Evolutionary conservation across 2,888 invertebrate genomes (phyloP).

Genomic region (Cepaea hortensis): DNA sequence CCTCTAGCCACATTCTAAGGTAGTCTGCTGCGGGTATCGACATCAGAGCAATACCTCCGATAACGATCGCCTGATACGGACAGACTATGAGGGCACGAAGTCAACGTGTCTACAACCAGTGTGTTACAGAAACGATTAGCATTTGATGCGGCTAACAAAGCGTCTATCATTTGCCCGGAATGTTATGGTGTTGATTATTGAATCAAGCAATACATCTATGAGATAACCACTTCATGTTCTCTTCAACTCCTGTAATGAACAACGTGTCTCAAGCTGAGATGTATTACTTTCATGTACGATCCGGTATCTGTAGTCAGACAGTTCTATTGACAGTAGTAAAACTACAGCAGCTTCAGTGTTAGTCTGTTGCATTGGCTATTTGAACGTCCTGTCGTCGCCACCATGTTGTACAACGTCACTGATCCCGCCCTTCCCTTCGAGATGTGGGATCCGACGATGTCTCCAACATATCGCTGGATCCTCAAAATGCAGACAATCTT

Average conservation of each 20-base stretch:
- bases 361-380: background rate
- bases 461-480: conserved; percentile 36
- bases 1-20: too few species aligned
- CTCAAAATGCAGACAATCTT: conserved; percentile 43
- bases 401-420: background rate
- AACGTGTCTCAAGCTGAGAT: background rate
- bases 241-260: background rate
- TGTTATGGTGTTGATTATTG: too few species aligned
- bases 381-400: background rate
- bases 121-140: too few species aligned
- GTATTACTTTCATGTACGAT: background rate
- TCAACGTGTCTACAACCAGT: too few species aligned
- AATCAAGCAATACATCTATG: background rate
- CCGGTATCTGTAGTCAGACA: background rate
- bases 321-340: background rate
- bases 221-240: background rate
- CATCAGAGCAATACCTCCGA: too few species aligned
- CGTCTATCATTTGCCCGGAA: too few species aligned
- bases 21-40: too few species aligned
- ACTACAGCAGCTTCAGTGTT: background rate
- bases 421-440: background rate
- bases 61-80: too few species aligned
- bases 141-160: too few species aligned
- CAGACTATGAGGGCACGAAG: too few species aligned
- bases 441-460: conserved; percentile 2